Evolutionary conservation across 1,140 invertebrate genomes (phyloP).

Genomic region (Archivesica marissinica): DNA sequence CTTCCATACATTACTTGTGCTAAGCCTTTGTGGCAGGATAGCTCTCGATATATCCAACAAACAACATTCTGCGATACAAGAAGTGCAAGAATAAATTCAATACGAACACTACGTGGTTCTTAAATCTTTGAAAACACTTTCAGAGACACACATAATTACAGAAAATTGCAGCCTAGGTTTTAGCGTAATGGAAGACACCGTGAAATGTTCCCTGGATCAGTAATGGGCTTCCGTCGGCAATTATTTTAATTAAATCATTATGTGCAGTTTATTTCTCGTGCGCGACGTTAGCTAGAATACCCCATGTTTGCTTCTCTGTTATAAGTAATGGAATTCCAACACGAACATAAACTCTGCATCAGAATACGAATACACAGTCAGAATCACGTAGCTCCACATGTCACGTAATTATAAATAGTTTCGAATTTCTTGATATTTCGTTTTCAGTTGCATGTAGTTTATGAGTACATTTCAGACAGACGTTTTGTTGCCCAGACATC

Average conservation of each 20-base stretch:
- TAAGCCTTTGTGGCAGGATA: no score
- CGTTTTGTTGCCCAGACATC: no score
- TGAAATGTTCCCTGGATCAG: not conserved
- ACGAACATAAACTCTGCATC: conserved; percentile 11
- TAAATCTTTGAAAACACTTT: conserved; percentile 10
- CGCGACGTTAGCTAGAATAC: not conserved
- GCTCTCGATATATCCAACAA: no score
- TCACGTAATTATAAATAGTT: not conserved
- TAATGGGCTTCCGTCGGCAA: not conserved
- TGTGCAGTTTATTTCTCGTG: conserved; percentile 8
- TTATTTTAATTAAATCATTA: conserved; percentile 48
- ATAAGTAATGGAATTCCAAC: conserved; percentile 33
- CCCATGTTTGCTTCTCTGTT: not conserved
- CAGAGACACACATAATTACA: conserved; percentile 25
- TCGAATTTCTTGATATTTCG: not conserved
- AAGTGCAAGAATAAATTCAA: no score
- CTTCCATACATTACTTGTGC: no score
- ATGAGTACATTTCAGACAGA: no score
- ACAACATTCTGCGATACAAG: no score
- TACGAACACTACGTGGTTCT: not conserved
- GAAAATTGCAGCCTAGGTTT: conserved; percentile 34
- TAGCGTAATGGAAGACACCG: conserved; percentile 32
- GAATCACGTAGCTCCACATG: not conserved
- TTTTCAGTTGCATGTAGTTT: not conserved
- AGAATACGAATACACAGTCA: not conserved